Evolutionary conservation across 1,140 invertebrate genomes (phyloP), one percentile per base, ranked within the genome.

Genomic region (Euglossa dilemma): DNA sequence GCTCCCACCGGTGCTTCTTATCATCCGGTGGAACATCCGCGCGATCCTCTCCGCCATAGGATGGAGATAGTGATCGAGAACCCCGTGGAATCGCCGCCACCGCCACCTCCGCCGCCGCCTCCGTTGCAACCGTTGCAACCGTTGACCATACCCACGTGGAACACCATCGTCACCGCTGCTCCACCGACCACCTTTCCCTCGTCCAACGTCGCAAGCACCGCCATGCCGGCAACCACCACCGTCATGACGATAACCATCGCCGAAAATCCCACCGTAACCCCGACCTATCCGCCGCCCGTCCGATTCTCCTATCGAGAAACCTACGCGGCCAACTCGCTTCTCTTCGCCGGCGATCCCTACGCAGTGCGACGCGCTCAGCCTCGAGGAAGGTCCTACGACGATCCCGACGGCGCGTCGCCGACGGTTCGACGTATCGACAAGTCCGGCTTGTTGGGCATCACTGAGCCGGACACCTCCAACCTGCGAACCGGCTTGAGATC

Each of bases 11-110:
- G 66, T 25, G 80, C 84, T n/a, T n/a, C 61, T 18, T 81, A 85
- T 14, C 85, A 87, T 11, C 80, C 80, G 73, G 80, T 76, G 80
- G 80, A 82, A 3, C 73, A 59, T 2, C 2, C 72, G 7, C 84
- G 78, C 7, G 87, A 87, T 69, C 81, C 73, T 3, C 85, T 73
- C 45, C 83, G 75, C 20, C 91, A 93, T 47, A 91, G 89, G 77
- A 94, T 94, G 93, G 93, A 94, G 84, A 94, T 94, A 25, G 93
- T 94, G 18, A 93, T 94, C 54, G 93, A 94, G 77, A 94, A 92
- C 70, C 89, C 92, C 20, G 73, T 83, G 56, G 85, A 87, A 56
- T 85, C 73, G 45, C 82, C 87, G 23, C 83, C 79, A 0, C 64
- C 81, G 12, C 43, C 87, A 43, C 88, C 85, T 6, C 80, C 86